These are phyloP conservation scores for Oscheius sp. DNA, from an alignment of 2,888 invertebrate species.

Conservation along the genomic window DNA sequence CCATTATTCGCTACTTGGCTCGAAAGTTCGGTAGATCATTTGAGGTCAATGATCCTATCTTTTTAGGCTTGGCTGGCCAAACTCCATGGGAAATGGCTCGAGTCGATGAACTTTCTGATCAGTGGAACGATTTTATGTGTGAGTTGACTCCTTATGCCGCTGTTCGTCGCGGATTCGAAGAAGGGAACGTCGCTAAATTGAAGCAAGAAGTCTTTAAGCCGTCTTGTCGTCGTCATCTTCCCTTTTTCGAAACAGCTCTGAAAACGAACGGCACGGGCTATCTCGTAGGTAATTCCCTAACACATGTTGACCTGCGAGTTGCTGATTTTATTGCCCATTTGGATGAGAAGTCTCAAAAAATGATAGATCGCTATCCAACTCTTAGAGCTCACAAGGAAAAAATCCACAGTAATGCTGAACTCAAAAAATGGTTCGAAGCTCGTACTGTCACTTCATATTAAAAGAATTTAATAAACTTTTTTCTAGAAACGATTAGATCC, in stretches of 20 bases:
- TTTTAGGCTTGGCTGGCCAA: slow-evolving; percentile 50
- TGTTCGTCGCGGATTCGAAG: not conserved
- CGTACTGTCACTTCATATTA: slow-evolving; percentile 49
- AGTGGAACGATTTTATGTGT: slow-evolving; percentile 48
- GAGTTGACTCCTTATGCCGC: slow-evolving; percentile 30
- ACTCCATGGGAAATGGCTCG: slow-evolving; percentile 44
- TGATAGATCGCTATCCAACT: slow-evolving; percentile 51
- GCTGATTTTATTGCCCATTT: slow-evolving; percentile 51
- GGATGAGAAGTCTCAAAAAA: slow-evolving; percentile 39
- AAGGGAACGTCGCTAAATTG: not conserved
- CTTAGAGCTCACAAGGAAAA: slow-evolving; percentile 53
- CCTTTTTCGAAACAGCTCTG: slow-evolving; percentile 47
- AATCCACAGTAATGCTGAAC: slow-evolving; percentile 51
- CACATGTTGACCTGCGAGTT: slow-evolving; percentile 59
- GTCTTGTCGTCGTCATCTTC: slow-evolving; percentile 51
- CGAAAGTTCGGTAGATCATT: slow-evolving; percentile 33
- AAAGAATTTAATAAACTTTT: no score
- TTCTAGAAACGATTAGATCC: no score
- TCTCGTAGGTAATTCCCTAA: slow-evolving; percentile 49
- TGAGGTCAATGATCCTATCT: no score
- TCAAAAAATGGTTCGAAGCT: slow-evolving; percentile 56
- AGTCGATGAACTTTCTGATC: slow-evolving; percentile 54
- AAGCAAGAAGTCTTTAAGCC: slow-evolving; percentile 50
- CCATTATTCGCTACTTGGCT: slow-evolving; percentile 46
- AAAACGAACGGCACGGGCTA: slow-evolving; percentile 51